Evolutionary conservation across 2,888 invertebrate genomes (phyloP), one percentile per base, ranked within the genome.

Genomic region (Melangyna quadrimaculata): DNA sequence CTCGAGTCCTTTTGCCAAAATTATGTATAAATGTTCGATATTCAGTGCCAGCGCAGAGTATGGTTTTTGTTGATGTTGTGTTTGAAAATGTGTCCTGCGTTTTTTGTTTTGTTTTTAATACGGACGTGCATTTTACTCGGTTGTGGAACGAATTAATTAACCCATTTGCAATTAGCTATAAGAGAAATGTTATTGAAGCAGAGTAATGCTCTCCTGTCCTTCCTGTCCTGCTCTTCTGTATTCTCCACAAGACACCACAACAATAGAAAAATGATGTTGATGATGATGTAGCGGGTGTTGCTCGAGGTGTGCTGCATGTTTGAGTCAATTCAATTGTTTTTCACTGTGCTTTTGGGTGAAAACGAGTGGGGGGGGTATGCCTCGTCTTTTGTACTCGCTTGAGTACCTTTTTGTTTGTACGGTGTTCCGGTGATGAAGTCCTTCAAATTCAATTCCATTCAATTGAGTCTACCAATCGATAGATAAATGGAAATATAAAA

Each of bases 131-230:
- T 19, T 53, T 35, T 55, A 22, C 37, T 77, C 80, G 24, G n/a
- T n/a, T n/a, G n/a, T 51, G 43, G 27, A 67, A 67, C 37, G 40
- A 59, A 70, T 72, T 77, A 81, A 81, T 77, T 81, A 77, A 81
- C 71, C 78, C 69, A 70, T 77, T 72, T 40, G 65, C 78, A 81
- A 81, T 81, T 77, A 81, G 78, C 71, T 27, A 27, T n/a, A 43
- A 43, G 7, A 43, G 40, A 40, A 61, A 17, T 53, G 65, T 40
- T 65, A 37, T 40, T 65, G 53, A 32, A 51, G 29, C 12, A 63
- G 37, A 40, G 32, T 19, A 29, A 6, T 3, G 22, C 19, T n/a
- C 35, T 51, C 19, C 35, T 14, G 35, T 32, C 17, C 45, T 29
- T 0, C 32, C 19, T 14, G n/a, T 57, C 17, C 22, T 35, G 22